phyloP scores from a whole-genome alignment of 2,113 vertebrate genomes.

The Anhinga anhinga region DNA sequence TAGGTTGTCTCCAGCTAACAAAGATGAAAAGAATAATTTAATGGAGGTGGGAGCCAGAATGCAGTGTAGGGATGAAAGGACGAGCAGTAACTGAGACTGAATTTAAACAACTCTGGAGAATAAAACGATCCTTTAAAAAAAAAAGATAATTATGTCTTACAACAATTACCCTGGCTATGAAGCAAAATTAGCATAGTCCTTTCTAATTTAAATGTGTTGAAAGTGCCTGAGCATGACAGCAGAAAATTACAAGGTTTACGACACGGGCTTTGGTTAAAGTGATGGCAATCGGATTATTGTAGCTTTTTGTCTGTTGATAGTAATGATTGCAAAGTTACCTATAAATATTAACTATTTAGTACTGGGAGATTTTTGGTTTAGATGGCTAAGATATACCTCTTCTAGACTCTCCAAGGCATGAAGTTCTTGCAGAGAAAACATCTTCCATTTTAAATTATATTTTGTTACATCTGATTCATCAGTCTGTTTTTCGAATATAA shows the following conservation, averaged over 20 bases:
- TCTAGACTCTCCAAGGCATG: neutral
- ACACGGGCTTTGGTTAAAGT: conserved; percentile 74
- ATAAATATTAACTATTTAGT: conserved; percentile 70
- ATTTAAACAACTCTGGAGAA: conserved; percentile 75
- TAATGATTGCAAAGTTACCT: conserved; percentile 65
- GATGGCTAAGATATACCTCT: neutral
- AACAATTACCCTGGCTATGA: conserved; percentile 80
- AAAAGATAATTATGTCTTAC: conserved; percentile 80
- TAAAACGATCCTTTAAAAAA: conserved; percentile 66
- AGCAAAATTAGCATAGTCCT: conserved; percentile 84
- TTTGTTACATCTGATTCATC: neutral
- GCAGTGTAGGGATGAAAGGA: conserved; percentile 62
- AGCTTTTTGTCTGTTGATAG: conserved; percentile 67
- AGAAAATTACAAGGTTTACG: conserved; percentile 82
- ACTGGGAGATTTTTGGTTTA: conserved; percentile 35
- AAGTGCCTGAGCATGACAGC: conserved; percentile 80
- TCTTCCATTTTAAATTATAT: neutral
- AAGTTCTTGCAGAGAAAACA: neutral
- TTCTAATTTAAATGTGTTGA: conserved; percentile 83
- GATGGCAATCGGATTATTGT: conserved; percentile 70
- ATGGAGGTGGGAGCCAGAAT: conserved; percentile 50
- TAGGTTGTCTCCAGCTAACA: conserved; percentile 54
- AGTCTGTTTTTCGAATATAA: neutral
- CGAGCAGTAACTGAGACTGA: conserved; percentile 66
- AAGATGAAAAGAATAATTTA: conserved; percentile 71